These are phyloP conservation scores for Drosophila nigrodunni DNA, from an alignment of 1,140 invertebrate species.

Conservation along the genomic window DNA sequence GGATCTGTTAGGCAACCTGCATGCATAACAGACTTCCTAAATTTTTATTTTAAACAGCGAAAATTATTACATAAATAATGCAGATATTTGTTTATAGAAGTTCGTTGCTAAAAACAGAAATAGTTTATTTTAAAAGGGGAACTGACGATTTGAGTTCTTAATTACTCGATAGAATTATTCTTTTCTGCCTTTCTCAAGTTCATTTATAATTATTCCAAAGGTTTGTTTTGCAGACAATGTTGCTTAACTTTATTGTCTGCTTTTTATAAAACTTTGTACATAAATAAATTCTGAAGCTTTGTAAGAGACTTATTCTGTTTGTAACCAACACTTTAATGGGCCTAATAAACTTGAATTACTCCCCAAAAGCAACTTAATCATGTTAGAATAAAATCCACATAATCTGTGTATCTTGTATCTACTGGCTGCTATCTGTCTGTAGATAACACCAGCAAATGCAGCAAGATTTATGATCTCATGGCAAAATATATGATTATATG, in stretches of 20 bases:
- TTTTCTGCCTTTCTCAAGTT: too few species aligned
- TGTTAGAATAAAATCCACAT: background rate
- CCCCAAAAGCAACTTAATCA: background rate
- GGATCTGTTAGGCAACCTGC: constrained; percentile 23
- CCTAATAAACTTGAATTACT: background rate
- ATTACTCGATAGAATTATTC: too few species aligned
- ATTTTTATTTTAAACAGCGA: background rate
- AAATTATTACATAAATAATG: too few species aligned
- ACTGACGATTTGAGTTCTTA: too few species aligned
- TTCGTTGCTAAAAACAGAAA: too few species aligned
- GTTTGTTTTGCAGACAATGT: too few species aligned
- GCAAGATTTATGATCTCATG: constrained; percentile 24
- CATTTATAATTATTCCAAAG: too few species aligned
- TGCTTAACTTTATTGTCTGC: too few species aligned
- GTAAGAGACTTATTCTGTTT: background rate
- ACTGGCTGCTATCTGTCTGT: background rate
- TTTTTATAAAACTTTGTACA: too few species aligned
- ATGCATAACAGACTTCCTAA: constrained; percentile 17
- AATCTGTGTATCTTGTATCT: background rate
- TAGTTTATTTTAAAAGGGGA: too few species aligned
- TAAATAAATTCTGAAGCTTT: too few species aligned
- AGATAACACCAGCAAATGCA: constrained; percentile 11
- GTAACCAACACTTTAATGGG: background rate
- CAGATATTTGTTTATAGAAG: too few species aligned
- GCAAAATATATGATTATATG: constrained; percentile 23